Conservation (phyloP, 2,888 invertebrate species). For the Cistogaster globosa region DNA sequence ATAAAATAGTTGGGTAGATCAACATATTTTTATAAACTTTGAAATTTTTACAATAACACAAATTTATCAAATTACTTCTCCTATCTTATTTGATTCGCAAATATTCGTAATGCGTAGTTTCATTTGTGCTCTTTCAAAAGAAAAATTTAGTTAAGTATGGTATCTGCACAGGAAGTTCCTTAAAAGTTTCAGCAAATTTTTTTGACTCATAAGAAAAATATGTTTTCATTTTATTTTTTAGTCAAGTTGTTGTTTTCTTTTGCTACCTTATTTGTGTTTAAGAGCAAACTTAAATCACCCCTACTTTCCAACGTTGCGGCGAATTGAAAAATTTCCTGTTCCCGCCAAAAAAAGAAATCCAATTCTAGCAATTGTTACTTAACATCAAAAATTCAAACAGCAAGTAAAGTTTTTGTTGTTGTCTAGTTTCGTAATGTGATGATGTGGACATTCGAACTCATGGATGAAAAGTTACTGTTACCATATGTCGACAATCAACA, state of each 20-base stretch:
- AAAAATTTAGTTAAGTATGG: no score
- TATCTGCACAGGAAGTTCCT: no score
- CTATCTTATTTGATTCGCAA: no score
- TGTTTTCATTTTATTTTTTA: slow-evolving; percentile 45
- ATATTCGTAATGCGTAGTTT: no score
- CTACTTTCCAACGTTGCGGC: slow-evolving; percentile 61
- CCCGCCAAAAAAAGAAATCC: slow-evolving; percentile 48
- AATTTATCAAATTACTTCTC: no score
- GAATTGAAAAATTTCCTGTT: slow-evolving; percentile 54
- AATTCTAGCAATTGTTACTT: slow-evolving; percentile 64
- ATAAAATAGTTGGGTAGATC: no score
- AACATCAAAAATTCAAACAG: slow-evolving; percentile 26
- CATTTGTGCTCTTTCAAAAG: no score
- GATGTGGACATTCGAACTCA: slow-evolving; percentile 61
- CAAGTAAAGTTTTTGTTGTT: neutral
- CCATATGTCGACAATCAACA: slow-evolving; percentile 65
- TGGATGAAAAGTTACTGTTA: slow-evolving; percentile 62
- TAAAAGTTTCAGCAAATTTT: no score
- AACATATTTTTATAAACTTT: no score
- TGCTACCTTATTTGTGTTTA: neutral
- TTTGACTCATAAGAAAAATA: slow-evolving; percentile 37
- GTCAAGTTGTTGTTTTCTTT: neutral
- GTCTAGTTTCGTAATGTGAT: neutral
- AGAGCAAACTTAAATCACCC: slow-evolving; percentile 4
- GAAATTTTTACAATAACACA: no score